Conservation (phyloP, 2,888 invertebrate genomes). For the Melanargia galathea region DNA sequence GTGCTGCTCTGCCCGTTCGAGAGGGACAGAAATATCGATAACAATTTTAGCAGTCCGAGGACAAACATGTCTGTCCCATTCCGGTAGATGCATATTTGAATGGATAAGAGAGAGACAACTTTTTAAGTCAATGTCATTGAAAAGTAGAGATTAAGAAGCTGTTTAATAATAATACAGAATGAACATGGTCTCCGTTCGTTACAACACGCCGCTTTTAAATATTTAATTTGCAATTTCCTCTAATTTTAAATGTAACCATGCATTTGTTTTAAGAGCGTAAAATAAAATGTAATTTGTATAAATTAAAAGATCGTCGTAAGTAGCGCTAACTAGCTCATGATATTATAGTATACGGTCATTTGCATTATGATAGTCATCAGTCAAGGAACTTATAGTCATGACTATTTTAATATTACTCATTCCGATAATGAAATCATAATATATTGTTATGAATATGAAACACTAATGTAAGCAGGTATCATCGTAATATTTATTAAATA, state of each 20-base stretch:
- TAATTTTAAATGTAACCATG: constrained; percentile 51
- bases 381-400: constrained; percentile 23
- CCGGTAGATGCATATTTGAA: constrained; percentile 47
- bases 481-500: too few relatives aligned
- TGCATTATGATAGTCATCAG: constrained; percentile 25
- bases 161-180: constrained; percentile 77
- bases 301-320: constrained; percentile 61
- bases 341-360: constrained; percentile 35
- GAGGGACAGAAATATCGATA: constrained; percentile 58
- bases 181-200: constrained; percentile 75
- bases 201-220: constrained; percentile 75
- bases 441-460: background rate
- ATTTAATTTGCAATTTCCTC: constrained; percentile 79
- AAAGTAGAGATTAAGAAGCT: constrained; percentile 71
- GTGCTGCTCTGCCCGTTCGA: constrained; percentile 55
- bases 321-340: constrained; percentile 44
- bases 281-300: constrained; percentile 60
- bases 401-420: constrained; percentile 18
- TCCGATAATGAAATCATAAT: constrained; percentile 4
- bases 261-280: constrained; percentile 34
- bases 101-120: constrained; percentile 56
- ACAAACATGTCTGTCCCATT: constrained; percentile 52
- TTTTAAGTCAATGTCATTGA: constrained; percentile 27
- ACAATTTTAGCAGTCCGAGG: constrained; percentile 42
- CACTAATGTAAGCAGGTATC: too few relatives aligned